Conservation (phyloP, 1,140 invertebrate genomes). For the Choristoneura fumiferana region DNA sequence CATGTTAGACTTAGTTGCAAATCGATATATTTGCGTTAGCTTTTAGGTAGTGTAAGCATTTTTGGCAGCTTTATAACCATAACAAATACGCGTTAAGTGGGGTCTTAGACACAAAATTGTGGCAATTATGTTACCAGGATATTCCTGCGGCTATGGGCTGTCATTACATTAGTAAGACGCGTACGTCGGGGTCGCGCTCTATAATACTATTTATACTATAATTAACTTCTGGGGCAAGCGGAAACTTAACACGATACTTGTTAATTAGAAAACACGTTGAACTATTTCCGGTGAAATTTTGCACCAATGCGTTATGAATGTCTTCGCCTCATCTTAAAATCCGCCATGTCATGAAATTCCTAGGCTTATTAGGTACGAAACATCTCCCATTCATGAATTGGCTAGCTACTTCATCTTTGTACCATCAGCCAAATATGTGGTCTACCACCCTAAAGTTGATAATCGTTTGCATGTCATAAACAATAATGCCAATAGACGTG, state of each 20-base stretch:
- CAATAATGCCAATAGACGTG: too few species aligned
- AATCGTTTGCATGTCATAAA: too few species aligned
- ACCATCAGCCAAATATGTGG: too few species aligned
- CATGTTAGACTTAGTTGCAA: conserved; percentile 31
- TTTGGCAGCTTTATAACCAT: conserved; percentile 36
- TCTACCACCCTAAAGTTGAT: too few species aligned
- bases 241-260: background rate
- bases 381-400: too few species aligned
- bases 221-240: conserved; percentile 8
- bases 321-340: too few species aligned
- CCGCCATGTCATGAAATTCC: too few species aligned
- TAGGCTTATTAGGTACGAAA: too few species aligned
- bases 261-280: too few species aligned
- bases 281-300: too few species aligned
- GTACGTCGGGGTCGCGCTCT: background rate
- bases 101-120: background rate
- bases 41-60: conserved; percentile 33
- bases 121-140: background rate
- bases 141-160: conserved; percentile 1
- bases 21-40: conserved; percentile 32
- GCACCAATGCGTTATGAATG: too few species aligned
- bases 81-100: conserved; percentile 17
- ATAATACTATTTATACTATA: background rate
- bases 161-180: background rate
- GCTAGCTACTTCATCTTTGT: too few species aligned